Evolutionary conservation across 2,113 vertebrate genomes (phyloP).

Genomic region (Channa argus): DNA sequence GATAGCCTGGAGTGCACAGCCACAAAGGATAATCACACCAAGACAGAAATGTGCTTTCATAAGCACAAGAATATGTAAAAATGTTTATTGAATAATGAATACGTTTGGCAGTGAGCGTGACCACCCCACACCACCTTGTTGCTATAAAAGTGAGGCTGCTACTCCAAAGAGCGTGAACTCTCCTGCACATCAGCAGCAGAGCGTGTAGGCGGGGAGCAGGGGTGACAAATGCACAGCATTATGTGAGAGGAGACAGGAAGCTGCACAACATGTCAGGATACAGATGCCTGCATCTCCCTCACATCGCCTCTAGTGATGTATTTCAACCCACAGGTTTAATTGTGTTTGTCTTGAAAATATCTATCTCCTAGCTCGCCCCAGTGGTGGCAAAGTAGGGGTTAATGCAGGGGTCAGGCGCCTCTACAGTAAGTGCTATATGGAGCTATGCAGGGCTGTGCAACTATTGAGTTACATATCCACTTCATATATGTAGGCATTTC

Average conservation of each 20-base stretch:
- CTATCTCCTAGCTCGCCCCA: conserved; percentile 32
- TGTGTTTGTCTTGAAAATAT: conserved; percentile 69
- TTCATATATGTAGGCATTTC: conserved; percentile 6
- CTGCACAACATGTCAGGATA: conserved; percentile 68
- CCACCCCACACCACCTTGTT: conserved; percentile 43
- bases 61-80: conserved; percentile 53
- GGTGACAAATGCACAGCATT: conserved; percentile 70
- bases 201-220: conserved; percentile 59
- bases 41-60: conserved; percentile 51
- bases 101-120: conserved; percentile 25
- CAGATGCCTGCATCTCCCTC: conserved; percentile 65
- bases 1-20: conserved; percentile 28
- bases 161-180: conserved; percentile 62
- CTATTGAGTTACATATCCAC: conserved; percentile 45
- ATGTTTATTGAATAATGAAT: conserved; percentile 75
- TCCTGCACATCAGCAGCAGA: conserved; percentile 40
- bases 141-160: conserved; percentile 63
- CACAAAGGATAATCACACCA: conserved; percentile 53
- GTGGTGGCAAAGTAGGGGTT: conserved; percentile 65
- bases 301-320: conserved; percentile 53
- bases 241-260: conserved; percentile 71
- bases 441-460: conserved; percentile 48
- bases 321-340: conserved; percentile 78
- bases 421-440: conserved; percentile 44
- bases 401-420: conserved; percentile 66